These are phyloP conservation scores for Oxytorus armatus DNA, from an alignment of 2,888 invertebrate species.

Conservation along the genomic window DNA sequence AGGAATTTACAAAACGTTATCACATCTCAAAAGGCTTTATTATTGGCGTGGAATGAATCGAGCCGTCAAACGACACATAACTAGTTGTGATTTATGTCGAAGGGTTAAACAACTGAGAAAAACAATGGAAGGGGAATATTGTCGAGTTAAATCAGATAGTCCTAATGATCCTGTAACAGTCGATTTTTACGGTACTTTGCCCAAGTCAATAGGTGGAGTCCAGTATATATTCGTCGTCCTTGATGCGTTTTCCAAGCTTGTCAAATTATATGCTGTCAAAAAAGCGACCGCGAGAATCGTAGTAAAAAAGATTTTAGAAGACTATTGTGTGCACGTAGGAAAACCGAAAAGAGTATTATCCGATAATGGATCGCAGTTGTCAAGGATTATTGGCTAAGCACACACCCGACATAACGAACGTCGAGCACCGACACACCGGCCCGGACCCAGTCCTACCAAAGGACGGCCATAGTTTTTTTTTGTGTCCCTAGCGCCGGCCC, in stretches of 20 bases:
- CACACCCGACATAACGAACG: no score
- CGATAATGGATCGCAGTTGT: slow-evolving; percentile 42
- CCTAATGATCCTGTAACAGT: slow-evolving; percentile 59
- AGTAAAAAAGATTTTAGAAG: slow-evolving; percentile 26
- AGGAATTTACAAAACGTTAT: slow-evolving; percentile 51
- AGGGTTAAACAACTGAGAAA: slow-evolving; percentile 56
- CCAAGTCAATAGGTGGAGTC: slow-evolving; percentile 56
- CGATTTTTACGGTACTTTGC: slow-evolving; percentile 67
- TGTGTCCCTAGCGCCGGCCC: no score
- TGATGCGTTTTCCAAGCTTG: slow-evolving; percentile 48
- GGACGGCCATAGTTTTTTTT: no score
- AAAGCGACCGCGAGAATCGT: slow-evolving; percentile 23
- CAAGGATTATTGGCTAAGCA: no score
- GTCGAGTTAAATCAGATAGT: slow-evolving; percentile 29
- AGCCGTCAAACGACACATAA: slow-evolving; percentile 13
- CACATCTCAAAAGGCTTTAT: slow-evolving; percentile 31
- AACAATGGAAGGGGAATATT: slow-evolving; percentile 57
- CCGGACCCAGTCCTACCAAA: no score
- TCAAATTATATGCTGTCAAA: slow-evolving; percentile 29
- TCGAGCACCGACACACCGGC: no score
- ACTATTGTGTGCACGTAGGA: slow-evolving; percentile 22
- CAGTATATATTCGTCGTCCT: slow-evolving; percentile 60
- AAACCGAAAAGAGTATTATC: slow-evolving; percentile 28
- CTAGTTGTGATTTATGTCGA: slow-evolving; percentile 51
- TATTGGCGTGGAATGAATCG: slow-evolving; percentile 36